phyloP scores from a whole-genome alignment of 1,140 invertebrate species.

The Scylla paramamosain region DNA sequence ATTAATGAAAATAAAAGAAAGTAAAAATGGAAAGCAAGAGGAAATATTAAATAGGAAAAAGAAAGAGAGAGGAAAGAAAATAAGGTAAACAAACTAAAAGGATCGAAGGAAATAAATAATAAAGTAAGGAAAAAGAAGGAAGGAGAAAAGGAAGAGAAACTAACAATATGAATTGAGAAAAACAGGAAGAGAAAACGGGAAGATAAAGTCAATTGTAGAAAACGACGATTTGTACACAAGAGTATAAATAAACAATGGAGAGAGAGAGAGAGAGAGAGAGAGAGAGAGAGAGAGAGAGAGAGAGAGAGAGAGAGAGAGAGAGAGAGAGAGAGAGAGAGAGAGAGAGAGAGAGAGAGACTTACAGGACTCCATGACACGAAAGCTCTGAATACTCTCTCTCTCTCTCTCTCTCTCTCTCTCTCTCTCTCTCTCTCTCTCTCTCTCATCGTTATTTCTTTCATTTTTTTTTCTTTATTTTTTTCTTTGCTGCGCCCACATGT shows the following conservation, averaged over 20 bases:
- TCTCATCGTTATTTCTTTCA: neutral
- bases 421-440: neutral
- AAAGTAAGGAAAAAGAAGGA: neutral
- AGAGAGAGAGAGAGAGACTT: too few relatives aligned
- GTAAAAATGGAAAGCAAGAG: too few relatives aligned
- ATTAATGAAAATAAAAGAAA: neutral
- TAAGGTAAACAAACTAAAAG: too few relatives aligned
- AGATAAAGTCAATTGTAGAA: neutral
- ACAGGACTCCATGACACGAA: too few relatives aligned
- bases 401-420: too few relatives aligned
- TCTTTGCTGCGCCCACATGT: neutral
- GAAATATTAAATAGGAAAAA: too few relatives aligned
- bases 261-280: slow-evolving; percentile 20
- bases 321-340: neutral
- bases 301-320: slow-evolving; percentile 20
- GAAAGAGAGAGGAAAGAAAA: too few relatives aligned
- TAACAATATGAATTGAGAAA: neutral
- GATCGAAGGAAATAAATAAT: too few relatives aligned
- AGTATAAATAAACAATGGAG: neutral
- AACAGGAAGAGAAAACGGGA: slow-evolving; percentile 1
- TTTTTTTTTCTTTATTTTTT: neutral
- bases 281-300: slow-evolving; percentile 20
- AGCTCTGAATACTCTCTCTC: too few relatives aligned
- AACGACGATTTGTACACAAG: neutral
- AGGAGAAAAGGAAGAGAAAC: neutral